Evolutionary conservation across 2,888 invertebrate genomes (phyloP).

Genomic region (Phrixothrix hirtus): DNA sequence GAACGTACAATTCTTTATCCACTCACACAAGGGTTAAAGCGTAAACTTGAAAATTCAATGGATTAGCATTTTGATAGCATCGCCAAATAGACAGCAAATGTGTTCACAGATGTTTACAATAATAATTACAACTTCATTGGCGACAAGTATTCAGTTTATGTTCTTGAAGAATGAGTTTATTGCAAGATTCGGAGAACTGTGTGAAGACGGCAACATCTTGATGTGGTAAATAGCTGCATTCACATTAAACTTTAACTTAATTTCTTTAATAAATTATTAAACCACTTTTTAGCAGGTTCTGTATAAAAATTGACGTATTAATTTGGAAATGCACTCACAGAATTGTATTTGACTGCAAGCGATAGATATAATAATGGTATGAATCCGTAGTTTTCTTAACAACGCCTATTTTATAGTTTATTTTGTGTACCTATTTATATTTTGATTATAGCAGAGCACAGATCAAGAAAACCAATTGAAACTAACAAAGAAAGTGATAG

Average conservation of each 20-base stretch:
- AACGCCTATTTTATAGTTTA: too few relatives aligned
- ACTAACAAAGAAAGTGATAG: slow-evolving; percentile 14
- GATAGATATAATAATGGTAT: too few relatives aligned
- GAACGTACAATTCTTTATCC: too few relatives aligned
- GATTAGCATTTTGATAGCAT: too few relatives aligned
- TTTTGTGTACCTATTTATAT: slow-evolving; percentile 10
- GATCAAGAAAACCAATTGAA: slow-evolving; percentile 19
- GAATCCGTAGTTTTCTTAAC: too few relatives aligned
- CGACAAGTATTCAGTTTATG: slow-evolving; percentile 53
- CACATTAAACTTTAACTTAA: slow-evolving; percentile 24
- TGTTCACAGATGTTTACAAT: slow-evolving; percentile 47
- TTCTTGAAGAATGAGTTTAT: slow-evolving; percentile 45
- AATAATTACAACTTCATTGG: slow-evolving; percentile 50
- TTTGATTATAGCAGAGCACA: slow-evolving; percentile 12
- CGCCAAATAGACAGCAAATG: slow-evolving; percentile 44
- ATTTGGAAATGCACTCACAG: neutral
- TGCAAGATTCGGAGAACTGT: slow-evolving; percentile 46
- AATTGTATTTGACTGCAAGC: too few relatives aligned
- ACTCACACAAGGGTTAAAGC: too few relatives aligned
- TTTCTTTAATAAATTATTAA: slow-evolving; percentile 22
- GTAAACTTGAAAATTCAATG: too few relatives aligned
- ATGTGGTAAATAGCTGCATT: slow-evolving; percentile 24
- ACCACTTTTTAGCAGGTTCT: slow-evolving; percentile 19
- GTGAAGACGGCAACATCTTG: slow-evolving; percentile 45
- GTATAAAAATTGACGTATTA: slow-evolving; percentile 5